These are phyloP conservation scores for Turnix velox DNA, from an alignment of 2,113 vertebrate genomes.

Conservation along the genomic window DNA sequence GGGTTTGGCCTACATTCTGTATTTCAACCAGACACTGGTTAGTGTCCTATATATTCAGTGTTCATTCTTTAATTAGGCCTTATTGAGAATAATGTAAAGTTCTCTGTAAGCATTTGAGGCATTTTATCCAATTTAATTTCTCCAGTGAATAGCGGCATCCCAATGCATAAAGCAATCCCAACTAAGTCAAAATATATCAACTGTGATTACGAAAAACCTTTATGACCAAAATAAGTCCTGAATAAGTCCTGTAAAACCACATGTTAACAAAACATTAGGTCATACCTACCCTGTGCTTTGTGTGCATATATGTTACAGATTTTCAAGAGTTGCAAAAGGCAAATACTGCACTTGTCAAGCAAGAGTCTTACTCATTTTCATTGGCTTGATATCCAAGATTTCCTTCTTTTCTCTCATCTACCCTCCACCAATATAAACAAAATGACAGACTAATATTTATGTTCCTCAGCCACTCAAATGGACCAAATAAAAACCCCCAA, in stretches of 20 bases:
- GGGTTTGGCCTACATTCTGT: neutral
- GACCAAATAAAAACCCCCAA: conserved; percentile 55
- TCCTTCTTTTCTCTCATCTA: conserved; percentile 40
- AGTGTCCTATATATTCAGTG: neutral
- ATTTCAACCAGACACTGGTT: neutral
- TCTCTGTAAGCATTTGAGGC: neutral
- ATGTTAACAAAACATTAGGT: conserved; percentile 16
- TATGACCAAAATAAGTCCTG: neutral
- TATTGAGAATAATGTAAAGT: neutral
- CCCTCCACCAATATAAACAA: conserved; percentile 46
- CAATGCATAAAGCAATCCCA: neutral
- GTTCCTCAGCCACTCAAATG: conserved; percentile 34
- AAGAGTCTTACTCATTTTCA: conserved; percentile 17
- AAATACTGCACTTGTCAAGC: conserved; percentile 9
- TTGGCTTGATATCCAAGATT: conserved; percentile 41
- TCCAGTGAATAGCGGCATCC: neutral
- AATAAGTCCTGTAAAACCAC: neutral
- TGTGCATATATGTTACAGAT: neutral
- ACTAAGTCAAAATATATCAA: neutral
- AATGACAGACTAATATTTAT: conserved; percentile 66
- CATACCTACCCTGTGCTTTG: neutral
- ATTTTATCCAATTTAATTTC: conserved; percentile 7
- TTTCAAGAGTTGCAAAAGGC: conserved; percentile 8
- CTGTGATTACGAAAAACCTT: neutral
- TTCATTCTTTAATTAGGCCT: neutral